Evolutionary conservation across 2,888 invertebrate species (phyloP), one percentile per base, ranked within the genome.

Genomic region (Heliconius aoede): DNA sequence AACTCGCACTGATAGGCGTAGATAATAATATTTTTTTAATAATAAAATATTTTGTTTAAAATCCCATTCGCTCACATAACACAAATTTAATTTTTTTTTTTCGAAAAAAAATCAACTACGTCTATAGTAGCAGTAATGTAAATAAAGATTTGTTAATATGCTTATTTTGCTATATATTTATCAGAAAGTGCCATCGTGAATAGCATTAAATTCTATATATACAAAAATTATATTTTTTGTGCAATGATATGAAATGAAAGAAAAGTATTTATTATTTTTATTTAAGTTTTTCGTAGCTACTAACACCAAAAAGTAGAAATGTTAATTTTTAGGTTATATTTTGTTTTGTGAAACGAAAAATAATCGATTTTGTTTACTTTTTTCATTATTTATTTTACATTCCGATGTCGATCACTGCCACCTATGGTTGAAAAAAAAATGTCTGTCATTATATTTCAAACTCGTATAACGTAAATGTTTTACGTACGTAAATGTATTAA

Each of bases 241-340:
- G 91, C 91, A 92, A 92, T 91, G 82, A 79, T 83, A 85, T 83
- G 85, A 77, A 85, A 46, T 46, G 76, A 82, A 85, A 88, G 88
- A 89, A 90, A 89, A 84, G 81, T 87, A 90, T 90, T 89, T 91
- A 92, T 92, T 93, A 92, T 92, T 93, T 89, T 85, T 86, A 86
- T 83, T 76, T 80, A 87, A 87, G 87, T 86, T 86, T 87, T 89
- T 85, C 87, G 85, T 89, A 91, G 88, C 85, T 91, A 94, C 94
- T 94, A 94, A 94, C 94, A 94, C 94, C 94, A 94, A 94, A 94
- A 90, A 93, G 87, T 92, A 90, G 88, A 84, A 84, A 85, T 79
- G 77, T 79, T 78, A 73, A 76, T 81, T 83, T 46, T 85, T 84
- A 88, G 87, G 80, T 80, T 80, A 80, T 67, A 61, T 69, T 75